These are phyloP conservation scores for Dendrocopos noguchii DNA, from an alignment of 2,113 vertebrate species.

Conservation along the genomic window DNA sequence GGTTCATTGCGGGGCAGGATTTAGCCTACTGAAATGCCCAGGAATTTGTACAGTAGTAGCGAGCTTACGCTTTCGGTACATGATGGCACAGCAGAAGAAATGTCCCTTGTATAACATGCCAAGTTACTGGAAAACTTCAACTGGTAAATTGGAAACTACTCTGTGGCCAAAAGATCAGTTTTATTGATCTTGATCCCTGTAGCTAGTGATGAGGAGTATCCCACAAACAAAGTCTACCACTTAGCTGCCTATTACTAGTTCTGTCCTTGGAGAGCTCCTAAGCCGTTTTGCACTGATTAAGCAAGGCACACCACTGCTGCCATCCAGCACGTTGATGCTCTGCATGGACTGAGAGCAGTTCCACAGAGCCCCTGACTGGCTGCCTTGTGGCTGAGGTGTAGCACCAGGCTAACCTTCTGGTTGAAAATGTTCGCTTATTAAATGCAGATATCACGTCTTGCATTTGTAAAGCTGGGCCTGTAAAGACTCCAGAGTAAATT, in stretches of 20 bases:
- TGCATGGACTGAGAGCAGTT: neutral
- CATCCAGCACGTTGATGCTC: accelerated
- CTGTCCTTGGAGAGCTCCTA: neutral
- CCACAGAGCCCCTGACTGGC: neutral
- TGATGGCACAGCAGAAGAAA: neutral
- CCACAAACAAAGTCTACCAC: neutral
- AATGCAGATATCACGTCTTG: neutral
- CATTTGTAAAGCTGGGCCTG: neutral
- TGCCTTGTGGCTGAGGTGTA: neutral
- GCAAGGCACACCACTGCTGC: neutral
- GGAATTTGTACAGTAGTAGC: neutral
- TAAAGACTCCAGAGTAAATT: neutral
- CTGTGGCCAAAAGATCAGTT: neutral
- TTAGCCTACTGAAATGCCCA: neutral
- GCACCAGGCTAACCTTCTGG: neutral
- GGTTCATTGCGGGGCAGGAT: neutral
- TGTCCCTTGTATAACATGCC: neutral
- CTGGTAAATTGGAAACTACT: neutral
- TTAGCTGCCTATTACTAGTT: neutral
- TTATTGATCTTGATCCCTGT: neutral
- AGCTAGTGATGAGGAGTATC: neutral
- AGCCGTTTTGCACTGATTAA: neutral
- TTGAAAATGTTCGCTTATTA: neutral
- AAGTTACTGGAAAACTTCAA: neutral
- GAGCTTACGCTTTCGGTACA: neutral